phyloP scores from a whole-genome alignment of 1,140 invertebrate species.

The Drosophila bifasciata region DNA sequence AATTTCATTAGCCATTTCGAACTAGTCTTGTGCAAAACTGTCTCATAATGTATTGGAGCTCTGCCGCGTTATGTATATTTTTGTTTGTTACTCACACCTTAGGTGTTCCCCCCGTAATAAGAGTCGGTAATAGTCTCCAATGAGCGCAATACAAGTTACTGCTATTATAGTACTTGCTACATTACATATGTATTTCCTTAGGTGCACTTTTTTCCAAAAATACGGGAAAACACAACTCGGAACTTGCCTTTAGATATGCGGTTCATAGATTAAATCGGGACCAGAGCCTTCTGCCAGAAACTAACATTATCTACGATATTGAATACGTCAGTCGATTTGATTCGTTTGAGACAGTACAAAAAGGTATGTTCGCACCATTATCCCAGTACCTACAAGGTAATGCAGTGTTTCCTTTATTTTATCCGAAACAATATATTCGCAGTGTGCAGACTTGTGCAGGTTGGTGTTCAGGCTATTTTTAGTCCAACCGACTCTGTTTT shows the following conservation, averaged over 20 bases:
- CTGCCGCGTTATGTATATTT: too few relatives aligned
- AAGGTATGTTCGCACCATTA: conserved; percentile 88
- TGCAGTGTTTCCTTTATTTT: neutral
- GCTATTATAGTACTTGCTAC: neutral
- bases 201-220: conserved; percentile 95
- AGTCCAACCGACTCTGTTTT: conserved; percentile 92
- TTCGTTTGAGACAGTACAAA: conserved; percentile 94
- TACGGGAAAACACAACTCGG: conserved; percentile 88
- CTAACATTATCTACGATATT: conserved; percentile 93
- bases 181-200: conserved; percentile 16
- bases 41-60: too few relatives aligned
- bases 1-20: too few relatives aligned
- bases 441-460: conserved; percentile 94
- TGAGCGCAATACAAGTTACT: neutral
- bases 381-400: neutral
- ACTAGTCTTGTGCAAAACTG: too few relatives aligned
- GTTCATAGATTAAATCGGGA: conserved; percentile 95
- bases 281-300: conserved; percentile 91
- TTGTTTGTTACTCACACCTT: conserved; percentile 3
- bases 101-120: conserved; percentile 32
- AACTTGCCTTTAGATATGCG: conserved; percentile 96
- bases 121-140: conserved; percentile 29
- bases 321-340: conserved; percentile 93
- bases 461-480: conserved; percentile 94
- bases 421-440: neutral